Evolutionary conservation across 2,113 vertebrate genomes (phyloP), one percentile per base, ranked within the genome.

Genomic region (Microcebus tavaratra): DNA sequence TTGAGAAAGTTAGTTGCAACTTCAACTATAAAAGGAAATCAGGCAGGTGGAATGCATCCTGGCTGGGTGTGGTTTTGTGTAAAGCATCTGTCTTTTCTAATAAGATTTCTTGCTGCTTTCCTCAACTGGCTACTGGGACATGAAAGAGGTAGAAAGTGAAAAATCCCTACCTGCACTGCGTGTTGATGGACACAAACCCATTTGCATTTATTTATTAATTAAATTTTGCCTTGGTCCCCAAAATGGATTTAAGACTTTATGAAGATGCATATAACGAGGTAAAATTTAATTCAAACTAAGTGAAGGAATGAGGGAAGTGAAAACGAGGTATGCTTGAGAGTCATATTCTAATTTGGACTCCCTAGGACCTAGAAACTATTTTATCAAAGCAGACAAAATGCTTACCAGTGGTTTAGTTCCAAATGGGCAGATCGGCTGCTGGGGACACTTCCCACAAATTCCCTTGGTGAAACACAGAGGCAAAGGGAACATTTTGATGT

Each of bases 381-480:
- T n/a, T n/a, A n/a, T n/a, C n/a, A n/a, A n/a, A n/a, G n/a, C n/a
- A n/a, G n/a, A n/a, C n/a, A n/a, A n/a, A n/a, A n/a, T n/a, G n/a
- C n/a, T n/a, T n/a, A n/a, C n/a, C n/a, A n/a, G n/a, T n/a, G n/a
- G n/a, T n/a, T n/a, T n/a, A n/a, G n/a, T n/a, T n/a, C n/a, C n/a
- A n/a, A n/a, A n/a, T n/a, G n/a, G n/a, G n/a, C n/a, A n/a, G n/a
- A n/a, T n/a, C n/a, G n/a, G n/a, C n/a, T n/a, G n/a, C n/a, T n/a
- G n/a, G n/a, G n/a, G n/a, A n/a, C n/a, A n/a, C n/a, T 91, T 63
- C 1, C 90, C 97, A 96, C 99, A 99, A 53, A 94, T 98, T 70
- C 99, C 98, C 99, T 99, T 97, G 53, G 96, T 81, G 91, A 94
- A 97, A 97, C 11, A 98, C 3, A 97, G 96, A 97, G 73, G n/a